A percentile compares a stretch with the other conserved stretches of the same genome.
phyloP scores from a whole-genome alignment of 2,888 invertebrate genomes.

The Xylota sylvarum region DNA sequence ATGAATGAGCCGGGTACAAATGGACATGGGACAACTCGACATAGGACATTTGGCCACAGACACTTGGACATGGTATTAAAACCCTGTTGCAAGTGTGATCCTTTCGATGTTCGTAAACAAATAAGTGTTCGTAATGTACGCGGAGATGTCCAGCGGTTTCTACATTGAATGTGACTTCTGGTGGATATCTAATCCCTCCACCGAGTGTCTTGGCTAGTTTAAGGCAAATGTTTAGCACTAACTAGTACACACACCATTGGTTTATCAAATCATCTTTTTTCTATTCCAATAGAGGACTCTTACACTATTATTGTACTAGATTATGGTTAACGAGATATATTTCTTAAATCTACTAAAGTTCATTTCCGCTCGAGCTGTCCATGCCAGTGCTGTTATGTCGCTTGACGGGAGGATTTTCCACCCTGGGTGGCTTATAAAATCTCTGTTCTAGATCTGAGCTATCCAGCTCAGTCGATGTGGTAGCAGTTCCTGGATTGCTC shows the following conservation, averaged over 20 bases:
- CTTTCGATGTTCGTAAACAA: too few species aligned
- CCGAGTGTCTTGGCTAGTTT: too few species aligned
- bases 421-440: conserved; percentile 15
- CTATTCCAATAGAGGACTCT: not conserved
- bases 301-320: not conserved
- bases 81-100: too few species aligned
- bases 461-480: conserved; percentile 42
- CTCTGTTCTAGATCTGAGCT: conserved; percentile 50
- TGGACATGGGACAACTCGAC: too few species aligned
- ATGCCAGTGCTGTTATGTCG: conserved; percentile 18
- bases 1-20: too few species aligned
- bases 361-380: conserved; percentile 42
- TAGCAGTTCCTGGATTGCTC: conserved; percentile 29
- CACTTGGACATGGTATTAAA: too few species aligned
- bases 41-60: too few species aligned
- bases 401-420: conserved; percentile 1
- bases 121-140: too few species aligned
- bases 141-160: too few species aligned
- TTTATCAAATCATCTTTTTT: not conserved
- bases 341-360: conserved; percentile 33
- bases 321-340: not conserved
- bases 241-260: conserved; percentile 1
- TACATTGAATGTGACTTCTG: too few species aligned
- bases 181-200: too few species aligned
- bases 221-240: not conserved